A percentile compares a stretch with the other conserved stretches of the same genome.
These are phyloP conservation scores for Cacatua alba DNA, from an alignment of 2,113 vertebrate genomes.

Conservation along the genomic window DNA sequence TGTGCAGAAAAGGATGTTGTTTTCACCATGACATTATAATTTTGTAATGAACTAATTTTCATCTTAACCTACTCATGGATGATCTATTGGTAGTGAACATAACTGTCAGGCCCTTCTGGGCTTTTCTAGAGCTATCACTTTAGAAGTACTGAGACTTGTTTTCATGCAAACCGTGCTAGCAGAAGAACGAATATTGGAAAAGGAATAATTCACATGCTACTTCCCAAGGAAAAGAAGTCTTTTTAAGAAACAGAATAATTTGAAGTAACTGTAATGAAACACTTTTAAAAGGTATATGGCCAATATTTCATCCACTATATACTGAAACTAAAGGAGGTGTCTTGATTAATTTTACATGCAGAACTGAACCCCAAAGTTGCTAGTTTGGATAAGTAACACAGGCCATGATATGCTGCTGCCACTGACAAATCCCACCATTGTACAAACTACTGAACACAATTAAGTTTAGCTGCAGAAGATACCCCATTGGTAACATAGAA, in stretches of 20 bases:
- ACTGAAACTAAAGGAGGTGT: background rate
- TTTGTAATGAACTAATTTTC: slow-evolving; percentile 19
- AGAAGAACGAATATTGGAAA: background rate
- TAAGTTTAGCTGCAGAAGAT: background rate
- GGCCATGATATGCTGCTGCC: background rate
- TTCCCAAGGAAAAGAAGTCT: background rate
- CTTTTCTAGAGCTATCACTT: background rate
- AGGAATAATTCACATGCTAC: background rate
- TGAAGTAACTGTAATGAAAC: background rate
- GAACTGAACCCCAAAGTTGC: background rate
- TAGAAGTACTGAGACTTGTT: background rate
- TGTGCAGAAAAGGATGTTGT: background rate
- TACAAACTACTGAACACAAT: background rate
- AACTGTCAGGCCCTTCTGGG: background rate
- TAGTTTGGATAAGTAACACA: background rate
- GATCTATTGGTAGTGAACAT: background rate
- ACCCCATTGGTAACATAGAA: background rate
- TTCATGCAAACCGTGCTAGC: background rate
- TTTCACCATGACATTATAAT: background rate
- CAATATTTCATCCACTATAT: background rate
- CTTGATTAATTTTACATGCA: background rate
- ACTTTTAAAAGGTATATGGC: background rate
- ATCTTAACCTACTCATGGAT: background rate
- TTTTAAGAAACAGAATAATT: background rate
- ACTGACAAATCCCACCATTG: background rate